Percentiles rank a stretch among this genome's conserved stretches.
Evolutionary conservation across 2,113 vertebrate species (phyloP).

Genomic region (Aspiorhynchus laticeps): DNA sequence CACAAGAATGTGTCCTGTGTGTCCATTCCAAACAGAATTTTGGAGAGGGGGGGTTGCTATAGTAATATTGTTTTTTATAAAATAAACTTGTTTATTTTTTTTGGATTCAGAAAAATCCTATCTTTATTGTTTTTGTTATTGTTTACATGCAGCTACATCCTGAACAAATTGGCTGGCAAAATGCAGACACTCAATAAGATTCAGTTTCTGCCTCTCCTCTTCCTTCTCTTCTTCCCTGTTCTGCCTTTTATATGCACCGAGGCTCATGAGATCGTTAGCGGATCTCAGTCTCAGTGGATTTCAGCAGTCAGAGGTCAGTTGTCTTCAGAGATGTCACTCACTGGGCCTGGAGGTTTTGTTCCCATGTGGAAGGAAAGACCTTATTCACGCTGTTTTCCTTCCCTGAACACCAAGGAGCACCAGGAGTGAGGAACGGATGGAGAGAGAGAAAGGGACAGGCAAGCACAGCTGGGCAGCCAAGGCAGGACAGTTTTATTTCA

Average conservation of each 20-base stretch:
- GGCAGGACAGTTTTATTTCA: slow-evolving; percentile 12
- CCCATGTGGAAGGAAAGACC: slow-evolving; percentile 25
- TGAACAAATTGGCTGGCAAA: neutral
- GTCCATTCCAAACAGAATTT: too few relatives aligned
- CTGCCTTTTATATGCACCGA: neutral
- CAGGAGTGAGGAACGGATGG: neutral
- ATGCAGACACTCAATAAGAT: slow-evolving; percentile 16
- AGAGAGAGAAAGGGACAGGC: neutral
- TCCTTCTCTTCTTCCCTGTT: neutral
- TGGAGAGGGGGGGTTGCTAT: neutral
- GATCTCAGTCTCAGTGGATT: slow-evolving; percentile 21
- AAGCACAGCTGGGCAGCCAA: slow-evolving; percentile 16
- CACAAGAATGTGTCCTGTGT: neutral
- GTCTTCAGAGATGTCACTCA: slow-evolving; percentile 6
- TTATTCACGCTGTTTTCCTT: slow-evolving; percentile 10
- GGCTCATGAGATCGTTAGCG: slow-evolving; percentile 41
- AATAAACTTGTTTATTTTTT: neutral
- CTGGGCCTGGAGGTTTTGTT: slow-evolving; percentile 20
- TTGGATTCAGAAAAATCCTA: neutral
- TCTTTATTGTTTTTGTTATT: neutral
- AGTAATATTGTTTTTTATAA: neutral
- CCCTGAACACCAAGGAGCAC: slow-evolving; percentile 6
- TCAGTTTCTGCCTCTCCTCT: neutral
- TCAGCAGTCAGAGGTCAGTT: slow-evolving; percentile 32
- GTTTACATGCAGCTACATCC: neutral